Evolutionary conservation across 2,113 vertebrate species (phyloP).

Genomic region (Heterotilapia buettikoferi): DNA sequence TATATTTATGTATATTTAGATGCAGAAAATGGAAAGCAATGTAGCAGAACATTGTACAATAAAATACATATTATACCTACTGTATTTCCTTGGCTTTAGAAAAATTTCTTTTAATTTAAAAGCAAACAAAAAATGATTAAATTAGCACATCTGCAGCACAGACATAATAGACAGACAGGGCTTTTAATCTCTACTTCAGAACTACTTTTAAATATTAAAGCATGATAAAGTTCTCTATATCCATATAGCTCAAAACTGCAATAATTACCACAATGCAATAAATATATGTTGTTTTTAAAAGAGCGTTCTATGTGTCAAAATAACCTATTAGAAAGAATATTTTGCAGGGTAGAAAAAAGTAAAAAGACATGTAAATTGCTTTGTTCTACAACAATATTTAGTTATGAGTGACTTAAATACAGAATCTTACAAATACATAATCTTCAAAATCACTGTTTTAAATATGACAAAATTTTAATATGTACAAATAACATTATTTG

Average conservation of each 20-base stretch:
- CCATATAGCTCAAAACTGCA: not conserved
- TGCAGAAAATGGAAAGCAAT: not conserved
- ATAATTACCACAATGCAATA: not conserved
- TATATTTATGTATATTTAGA: not conserved
- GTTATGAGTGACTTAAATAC: constrained; percentile 42
- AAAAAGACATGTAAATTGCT: not conserved
- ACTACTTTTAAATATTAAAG: constrained; percentile 24
- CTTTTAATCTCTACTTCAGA: constrained; percentile 24
- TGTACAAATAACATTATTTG: constrained; percentile 50
- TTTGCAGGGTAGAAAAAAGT: not conserved
- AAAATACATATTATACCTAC: not conserved
- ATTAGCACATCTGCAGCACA: not conserved
- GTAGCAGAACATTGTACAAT: not conserved
- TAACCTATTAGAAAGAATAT: not conserved
- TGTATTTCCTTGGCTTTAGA: not conserved
- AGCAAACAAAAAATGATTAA: not conserved
- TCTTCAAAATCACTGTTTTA: constrained; percentile 20
- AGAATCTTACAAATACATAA: constrained; percentile 24
- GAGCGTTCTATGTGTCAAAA: not conserved
- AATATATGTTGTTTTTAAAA: not conserved
- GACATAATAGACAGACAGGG: not conserved
- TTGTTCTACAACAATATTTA: constrained; percentile 8
- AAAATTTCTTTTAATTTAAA: not conserved
- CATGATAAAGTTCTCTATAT: not conserved
- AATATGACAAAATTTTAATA: constrained; percentile 49